Conservation (phyloP, 2,888 invertebrate genomes). For the Salpingus planirostris region DNA sequence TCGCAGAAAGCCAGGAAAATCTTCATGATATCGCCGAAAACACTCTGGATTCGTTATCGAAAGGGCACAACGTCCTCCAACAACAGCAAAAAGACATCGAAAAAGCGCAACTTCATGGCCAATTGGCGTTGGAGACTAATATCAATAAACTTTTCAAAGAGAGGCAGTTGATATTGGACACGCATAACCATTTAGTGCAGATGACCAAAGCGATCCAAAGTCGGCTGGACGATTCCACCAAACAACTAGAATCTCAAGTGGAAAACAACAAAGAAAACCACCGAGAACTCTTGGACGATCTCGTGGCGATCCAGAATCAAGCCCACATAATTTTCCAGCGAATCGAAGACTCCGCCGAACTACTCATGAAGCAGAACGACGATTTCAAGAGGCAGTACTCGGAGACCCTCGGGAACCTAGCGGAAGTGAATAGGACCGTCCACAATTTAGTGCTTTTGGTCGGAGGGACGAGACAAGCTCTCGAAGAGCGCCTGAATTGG, state of each 20-base stretch:
- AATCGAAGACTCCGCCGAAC: slow-evolving; percentile 44
- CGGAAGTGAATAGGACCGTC: slow-evolving; percentile 47
- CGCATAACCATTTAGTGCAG: slow-evolving; percentile 46
- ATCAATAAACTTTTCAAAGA: slow-evolving; percentile 49
- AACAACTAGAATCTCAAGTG: slow-evolving; percentile 44
- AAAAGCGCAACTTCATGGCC: slow-evolving; percentile 43
- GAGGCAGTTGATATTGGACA: slow-evolving; percentile 50
- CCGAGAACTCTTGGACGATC: slow-evolving; percentile 46
- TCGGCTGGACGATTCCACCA: slow-evolving; percentile 47
- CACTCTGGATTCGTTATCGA: slow-evolving; percentile 27
- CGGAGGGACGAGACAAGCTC: slow-evolving; percentile 30
- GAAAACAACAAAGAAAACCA: slow-evolving; percentile 45
- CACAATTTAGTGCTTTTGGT: slow-evolving; percentile 35
- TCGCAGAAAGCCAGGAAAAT: slow-evolving; percentile 31
- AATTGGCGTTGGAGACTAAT: slow-evolving; percentile 47
- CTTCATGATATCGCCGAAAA: slow-evolving; percentile 30
- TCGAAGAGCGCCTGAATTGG: slow-evolving; percentile 37
- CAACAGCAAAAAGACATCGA: slow-evolving; percentile 47
- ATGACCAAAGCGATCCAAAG: slow-evolving; percentile 48
- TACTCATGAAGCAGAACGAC: slow-evolving; percentile 43
- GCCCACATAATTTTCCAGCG: slow-evolving; percentile 47
- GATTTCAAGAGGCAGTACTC: slow-evolving; percentile 44
- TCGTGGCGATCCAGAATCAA: slow-evolving; percentile 47
- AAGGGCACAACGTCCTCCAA: slow-evolving; percentile 24
- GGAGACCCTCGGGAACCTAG: slow-evolving; percentile 43